Percentiles rank a stretch among this genome's conserved stretches.
phyloP scores from a whole-genome alignment of 2,113 vertebrate genomes.

The Leucosticte australis region DNA sequence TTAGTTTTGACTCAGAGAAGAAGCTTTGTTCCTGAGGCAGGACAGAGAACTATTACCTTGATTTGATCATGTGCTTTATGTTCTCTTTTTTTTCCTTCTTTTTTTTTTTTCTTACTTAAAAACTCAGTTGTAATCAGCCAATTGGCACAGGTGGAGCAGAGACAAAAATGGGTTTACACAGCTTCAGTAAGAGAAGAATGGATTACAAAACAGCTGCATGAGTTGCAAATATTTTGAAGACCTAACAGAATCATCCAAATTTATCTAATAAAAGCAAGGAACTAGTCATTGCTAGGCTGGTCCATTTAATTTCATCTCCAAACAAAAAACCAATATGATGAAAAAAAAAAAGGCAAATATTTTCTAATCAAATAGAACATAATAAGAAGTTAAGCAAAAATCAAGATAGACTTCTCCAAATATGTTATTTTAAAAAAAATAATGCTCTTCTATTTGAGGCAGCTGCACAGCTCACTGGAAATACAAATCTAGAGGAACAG shows the following conservation, averaged over 20 bases:
- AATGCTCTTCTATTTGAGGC: neutral
- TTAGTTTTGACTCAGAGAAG: neutral
- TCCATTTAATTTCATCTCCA: neutral
- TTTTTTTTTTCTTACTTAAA: neutral
- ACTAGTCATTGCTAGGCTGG: neutral
- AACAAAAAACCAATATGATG: neutral
- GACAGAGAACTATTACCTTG: neutral
- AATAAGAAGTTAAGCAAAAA: neutral
- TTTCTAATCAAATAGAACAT: neutral
- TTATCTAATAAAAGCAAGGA: neutral
- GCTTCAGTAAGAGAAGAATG: neutral
- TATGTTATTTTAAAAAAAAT: neutral
- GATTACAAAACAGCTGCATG: neutral
- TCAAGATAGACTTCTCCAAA: neutral
- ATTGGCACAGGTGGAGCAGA: neutral
- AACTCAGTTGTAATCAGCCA: neutral
- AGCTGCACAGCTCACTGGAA: neutral
- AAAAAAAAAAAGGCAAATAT: neutral
- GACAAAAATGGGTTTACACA: neutral
- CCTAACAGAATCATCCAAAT: neutral
- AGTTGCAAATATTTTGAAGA: neutral
- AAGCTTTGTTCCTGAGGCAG: neutral
- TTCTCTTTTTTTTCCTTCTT: neutral
- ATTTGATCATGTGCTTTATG: neutral
- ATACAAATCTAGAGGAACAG: neutral